These are phyloP conservation scores for Pteronotus mesoamericanus DNA, from an alignment of 2,797 vertebrate species.

Conservation along the genomic window DNA sequence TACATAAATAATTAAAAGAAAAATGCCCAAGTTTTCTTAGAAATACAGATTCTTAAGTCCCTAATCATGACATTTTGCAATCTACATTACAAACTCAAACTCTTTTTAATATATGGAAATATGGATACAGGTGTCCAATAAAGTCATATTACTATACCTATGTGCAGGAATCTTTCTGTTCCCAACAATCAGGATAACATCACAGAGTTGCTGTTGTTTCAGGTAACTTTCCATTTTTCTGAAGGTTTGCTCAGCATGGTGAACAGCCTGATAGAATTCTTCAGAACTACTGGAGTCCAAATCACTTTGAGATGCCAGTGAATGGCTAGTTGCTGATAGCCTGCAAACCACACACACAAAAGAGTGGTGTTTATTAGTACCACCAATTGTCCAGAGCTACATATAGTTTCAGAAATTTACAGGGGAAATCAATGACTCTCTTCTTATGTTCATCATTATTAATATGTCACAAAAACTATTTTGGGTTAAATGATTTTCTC, in stretches of 20 bases:
- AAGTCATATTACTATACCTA: conserved; percentile 73
- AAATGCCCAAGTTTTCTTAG: background rate
- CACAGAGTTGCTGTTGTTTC: conserved; percentile 86
- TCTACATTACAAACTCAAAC: background rate
- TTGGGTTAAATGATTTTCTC: background rate
- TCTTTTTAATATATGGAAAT: background rate
- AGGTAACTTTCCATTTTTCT: conserved; percentile 86
- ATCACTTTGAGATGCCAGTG: conserved; percentile 79
- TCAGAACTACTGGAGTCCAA: conserved; percentile 83
- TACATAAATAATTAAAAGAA: background rate
- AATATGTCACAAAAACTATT: background rate
- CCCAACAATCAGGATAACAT: conserved; percentile 85
- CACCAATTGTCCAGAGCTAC: background rate
- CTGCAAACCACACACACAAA: conserved; percentile 71
- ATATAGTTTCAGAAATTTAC: background rate
- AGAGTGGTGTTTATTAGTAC: background rate
- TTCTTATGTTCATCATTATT: background rate
- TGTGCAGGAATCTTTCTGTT: conserved; percentile 87
- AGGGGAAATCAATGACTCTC: background rate
- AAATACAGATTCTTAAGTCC: background rate
- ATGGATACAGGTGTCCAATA: background rate
- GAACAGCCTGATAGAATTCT: conserved; percentile 86
- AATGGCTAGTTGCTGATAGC: conserved; percentile 72
- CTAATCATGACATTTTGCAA: background rate
- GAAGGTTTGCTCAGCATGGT: conserved; percentile 86